Base-by-base conservation (phyloP, 2,888 invertebrate genomes). In the Pristionchus fissidentatus region DNA sequence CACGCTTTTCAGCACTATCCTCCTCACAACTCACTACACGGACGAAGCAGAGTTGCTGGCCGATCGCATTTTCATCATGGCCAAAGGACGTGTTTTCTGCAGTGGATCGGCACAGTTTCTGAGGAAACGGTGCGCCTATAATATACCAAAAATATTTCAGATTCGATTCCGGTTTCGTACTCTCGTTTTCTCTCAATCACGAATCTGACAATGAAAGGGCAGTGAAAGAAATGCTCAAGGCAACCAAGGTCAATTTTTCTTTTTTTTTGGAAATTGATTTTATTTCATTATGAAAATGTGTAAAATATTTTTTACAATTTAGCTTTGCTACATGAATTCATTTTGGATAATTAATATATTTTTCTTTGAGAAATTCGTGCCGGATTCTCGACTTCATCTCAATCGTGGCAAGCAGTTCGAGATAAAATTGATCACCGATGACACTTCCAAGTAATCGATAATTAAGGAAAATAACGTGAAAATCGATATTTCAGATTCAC, bases 21-120 rank as follows among this genome's bases (percentile, higher is more conserved):
- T 91, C 13, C 84, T 91, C 38, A 91, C 91, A 3, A 91, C 91
- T 5, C 91, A 91, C 81, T 92, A 90, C 83, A 91, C 92, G 90
- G 90, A 92, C 82, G 91, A 91, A 85, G 91, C 91, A 0, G 91
- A 92, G 84, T 66, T 85, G 22, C 86, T 92, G 19, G 91, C 90
- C 13, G 91, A 91, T 79, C 86, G 89, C 84, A 85, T 91, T 26
- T 87, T 86, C 4, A 90, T 91, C 57, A 90, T 91, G 91, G 88
- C 87, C 8, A 87, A 88, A 22, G 91, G 91, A 66, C 84, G 86
- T 32, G 80, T 88, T 19, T 88, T 87, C n/a, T 88, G 90, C 75
- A 88, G 88, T 57, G 91, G 90, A 70, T 88, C 89, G 1, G 84
- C 85, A 32, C 87, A 88, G 19, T 91, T 87, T 60, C 79, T 91